These are phyloP conservation scores for Brachionus sp. DNA, from an alignment of 1,140 invertebrate genomes.

Conservation along the genomic window DNA sequence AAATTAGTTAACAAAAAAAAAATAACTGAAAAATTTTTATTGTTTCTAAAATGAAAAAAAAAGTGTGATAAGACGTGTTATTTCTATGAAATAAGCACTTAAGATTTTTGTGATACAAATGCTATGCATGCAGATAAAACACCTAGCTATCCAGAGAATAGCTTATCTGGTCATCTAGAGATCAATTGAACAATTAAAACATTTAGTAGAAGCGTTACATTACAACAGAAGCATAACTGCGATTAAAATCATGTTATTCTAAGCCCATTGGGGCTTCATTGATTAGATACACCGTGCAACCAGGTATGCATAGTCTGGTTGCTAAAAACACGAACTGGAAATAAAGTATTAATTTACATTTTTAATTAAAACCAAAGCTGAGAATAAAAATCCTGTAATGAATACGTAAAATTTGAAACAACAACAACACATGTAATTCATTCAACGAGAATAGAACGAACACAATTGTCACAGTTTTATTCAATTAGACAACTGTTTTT, in stretches of 20 bases:
- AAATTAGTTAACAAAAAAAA: no score
- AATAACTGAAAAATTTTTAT: no score
- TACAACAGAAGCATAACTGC: neutral
- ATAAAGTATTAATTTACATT: conserved; percentile 39
- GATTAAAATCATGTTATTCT: conserved; percentile 29
- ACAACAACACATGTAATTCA: neutral
- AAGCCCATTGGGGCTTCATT: conserved; percentile 11
- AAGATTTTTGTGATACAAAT: neutral
- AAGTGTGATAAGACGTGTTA: neutral
- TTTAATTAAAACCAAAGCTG: conserved; percentile 12
- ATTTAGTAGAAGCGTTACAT: conserved; percentile 17
- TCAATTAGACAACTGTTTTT: neutral
- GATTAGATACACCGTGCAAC: conserved; percentile 17
- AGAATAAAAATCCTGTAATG: neutral
- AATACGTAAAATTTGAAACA: conserved; percentile 28
- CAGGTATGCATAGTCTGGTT: neutral
- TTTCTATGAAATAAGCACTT: neutral
- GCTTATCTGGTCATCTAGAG: conserved; percentile 1
- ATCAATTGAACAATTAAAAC: conserved; percentile 31
- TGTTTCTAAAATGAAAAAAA: no score
- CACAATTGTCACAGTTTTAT: conserved; percentile 39
- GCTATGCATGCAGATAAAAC: neutral
- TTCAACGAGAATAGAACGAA: neutral
- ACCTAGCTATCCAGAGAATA: neutral
- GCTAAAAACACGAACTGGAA: neutral